Conservation (phyloP, 2,113 vertebrate genomes). For the Girardinichthys multiradiatus region DNA sequence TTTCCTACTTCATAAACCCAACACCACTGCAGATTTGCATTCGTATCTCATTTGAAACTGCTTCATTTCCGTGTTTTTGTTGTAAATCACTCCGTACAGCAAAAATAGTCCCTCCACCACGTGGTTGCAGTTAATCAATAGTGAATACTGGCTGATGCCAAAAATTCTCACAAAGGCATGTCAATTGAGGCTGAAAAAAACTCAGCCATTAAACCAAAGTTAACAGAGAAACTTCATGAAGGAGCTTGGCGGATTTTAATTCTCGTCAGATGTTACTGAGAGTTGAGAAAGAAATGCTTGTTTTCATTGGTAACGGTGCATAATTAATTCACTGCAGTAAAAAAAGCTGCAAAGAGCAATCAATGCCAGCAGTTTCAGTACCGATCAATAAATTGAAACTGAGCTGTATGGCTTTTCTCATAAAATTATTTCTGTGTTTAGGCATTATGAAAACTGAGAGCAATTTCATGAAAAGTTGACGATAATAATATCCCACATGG, state of each 20-base stretch:
- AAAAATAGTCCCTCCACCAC: slow-evolving; percentile 82
- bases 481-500: slow-evolving; percentile 26
- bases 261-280: slow-evolving; percentile 9
- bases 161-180: slow-evolving; percentile 66
- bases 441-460: slow-evolving; percentile 11
- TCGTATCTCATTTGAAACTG: slow-evolving; percentile 83
- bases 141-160: slow-evolving; percentile 30
- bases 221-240: slow-evolving; percentile 23
- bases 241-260: slow-evolving; percentile 15
- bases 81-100: slow-evolving; percentile 89
- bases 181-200: slow-evolving; percentile 86
- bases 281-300: slow-evolving; percentile 1
- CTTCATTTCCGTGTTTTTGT: slow-evolving; percentile 73
- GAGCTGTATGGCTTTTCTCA: slow-evolving; percentile 14
- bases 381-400: slow-evolving; percentile 33
- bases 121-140: slow-evolving; percentile 14
- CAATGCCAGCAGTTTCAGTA: slow-evolving; percentile 32
- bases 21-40: slow-evolving; percentile 84
- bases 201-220: slow-evolving; percentile 80
- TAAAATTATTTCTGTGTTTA: slow-evolving; percentile 16
- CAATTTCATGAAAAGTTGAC: slow-evolving; percentile 15
- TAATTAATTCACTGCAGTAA: slow-evolving; percentile 26
- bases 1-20: slow-evolving; percentile 91
- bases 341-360: slow-evolving; percentile 31
- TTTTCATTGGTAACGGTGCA: slow-evolving; percentile 12